Evolutionary conservation across 2,113 vertebrate genomes (phyloP).

Genomic region (Rhagologus leucostigma): DNA sequence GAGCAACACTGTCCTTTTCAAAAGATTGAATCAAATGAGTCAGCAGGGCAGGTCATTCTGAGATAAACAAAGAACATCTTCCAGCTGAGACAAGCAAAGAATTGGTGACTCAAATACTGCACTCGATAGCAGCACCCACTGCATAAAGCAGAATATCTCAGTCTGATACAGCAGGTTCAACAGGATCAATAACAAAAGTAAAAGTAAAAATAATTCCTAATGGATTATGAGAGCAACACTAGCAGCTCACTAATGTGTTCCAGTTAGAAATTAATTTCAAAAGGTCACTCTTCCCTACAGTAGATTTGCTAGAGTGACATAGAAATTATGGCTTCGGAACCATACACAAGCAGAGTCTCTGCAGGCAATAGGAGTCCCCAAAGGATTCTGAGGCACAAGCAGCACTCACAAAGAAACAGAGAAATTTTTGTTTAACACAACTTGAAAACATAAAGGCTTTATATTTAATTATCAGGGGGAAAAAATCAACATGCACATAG

Average conservation of each 20-base stretch:
- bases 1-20: not conserved
- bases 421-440: not conserved
- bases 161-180: not conserved
- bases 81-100: constrained; percentile 1
- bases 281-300: not conserved
- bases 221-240: not conserved
- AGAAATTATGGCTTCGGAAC: not conserved
- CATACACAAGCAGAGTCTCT: accelerated
- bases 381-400: not conserved
- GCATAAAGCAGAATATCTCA: not conserved
- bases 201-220: not conserved
- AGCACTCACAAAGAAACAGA: not conserved
- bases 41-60: not conserved
- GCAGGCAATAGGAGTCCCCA: not conserved
- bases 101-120: not conserved
- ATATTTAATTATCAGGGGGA: not conserved
- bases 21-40: not conserved
- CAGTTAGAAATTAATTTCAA: not conserved
- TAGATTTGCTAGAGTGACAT: not conserved
- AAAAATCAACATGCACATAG: not conserved
- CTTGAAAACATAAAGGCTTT: not conserved
- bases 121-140: not conserved
- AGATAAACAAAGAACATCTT: not conserved
- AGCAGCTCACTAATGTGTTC: not conserved
- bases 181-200: not conserved